phyloP scores from a whole-genome alignment of 2,888 invertebrate species.

The Aquatica leii region DNA sequence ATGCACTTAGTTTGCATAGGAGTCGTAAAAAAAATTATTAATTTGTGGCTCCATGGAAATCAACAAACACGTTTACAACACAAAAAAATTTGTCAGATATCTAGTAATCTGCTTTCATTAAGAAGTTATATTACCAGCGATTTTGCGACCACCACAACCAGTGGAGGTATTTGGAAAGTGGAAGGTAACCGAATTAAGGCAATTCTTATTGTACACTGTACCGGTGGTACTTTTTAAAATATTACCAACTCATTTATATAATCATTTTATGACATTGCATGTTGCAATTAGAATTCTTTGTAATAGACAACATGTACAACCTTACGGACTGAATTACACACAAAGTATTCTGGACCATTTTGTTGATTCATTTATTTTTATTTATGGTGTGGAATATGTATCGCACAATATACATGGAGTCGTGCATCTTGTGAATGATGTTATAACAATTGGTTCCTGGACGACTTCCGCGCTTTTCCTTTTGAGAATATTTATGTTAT shows the following conservation, averaged over 20 bases:
- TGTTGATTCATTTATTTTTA: constrained; percentile 21
- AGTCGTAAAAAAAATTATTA: too few relatives aligned
- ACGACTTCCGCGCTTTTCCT: constrained; percentile 15
- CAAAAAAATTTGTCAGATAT: too few relatives aligned
- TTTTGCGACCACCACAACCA: not conserved
- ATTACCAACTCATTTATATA: not conserved
- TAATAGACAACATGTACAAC: not conserved
- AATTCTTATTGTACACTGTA: not conserved
- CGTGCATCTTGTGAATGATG: constrained; percentile 34
- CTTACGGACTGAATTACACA: constrained; percentile 21
- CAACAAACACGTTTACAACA: too few relatives aligned
- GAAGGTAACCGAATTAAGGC: not conserved
- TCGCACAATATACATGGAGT: constrained; percentile 35
- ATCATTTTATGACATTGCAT: not conserved
- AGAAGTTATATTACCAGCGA: not conserved
- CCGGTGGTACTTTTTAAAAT: not conserved
- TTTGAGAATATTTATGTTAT: too few relatives aligned
- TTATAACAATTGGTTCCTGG: constrained; percentile 29
- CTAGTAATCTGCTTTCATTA: too few relatives aligned
- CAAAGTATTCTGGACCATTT: constrained; percentile 26
- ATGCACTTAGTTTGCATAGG: too few relatives aligned
- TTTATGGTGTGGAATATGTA: constrained; percentile 20
- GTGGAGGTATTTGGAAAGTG: not conserved
- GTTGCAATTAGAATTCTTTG: constrained; percentile 3
- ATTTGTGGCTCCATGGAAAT: too few relatives aligned